Conservation (phyloP, 1,140 invertebrate species). For the Gerris buenoi region DNA sequence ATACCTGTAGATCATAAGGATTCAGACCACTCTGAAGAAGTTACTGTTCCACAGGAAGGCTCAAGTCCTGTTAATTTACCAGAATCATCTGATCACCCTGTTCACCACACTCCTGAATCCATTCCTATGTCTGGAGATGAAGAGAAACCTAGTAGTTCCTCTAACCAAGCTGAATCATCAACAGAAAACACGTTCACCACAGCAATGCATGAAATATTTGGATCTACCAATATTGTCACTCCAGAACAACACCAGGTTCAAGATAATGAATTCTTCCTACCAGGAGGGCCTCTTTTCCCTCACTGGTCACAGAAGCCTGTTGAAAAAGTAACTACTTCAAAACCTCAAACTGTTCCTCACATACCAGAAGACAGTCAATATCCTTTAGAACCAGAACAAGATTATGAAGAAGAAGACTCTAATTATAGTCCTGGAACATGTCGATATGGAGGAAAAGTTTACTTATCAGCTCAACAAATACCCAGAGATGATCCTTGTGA, state of each 20-base stretch:
- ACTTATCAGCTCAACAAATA: constrained; percentile 86
- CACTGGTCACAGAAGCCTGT: constrained; percentile 17
- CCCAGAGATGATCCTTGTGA: constrained; percentile 85
- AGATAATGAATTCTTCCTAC: not conserved
- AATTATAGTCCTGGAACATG: constrained; percentile 67
- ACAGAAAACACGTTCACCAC: not conserved
- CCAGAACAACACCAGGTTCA: not conserved
- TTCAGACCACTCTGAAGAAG: not conserved
- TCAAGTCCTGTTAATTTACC: not conserved
- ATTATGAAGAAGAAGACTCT: constrained; percentile 48
- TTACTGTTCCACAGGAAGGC: not conserved
- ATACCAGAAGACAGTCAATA: constrained; percentile 16
- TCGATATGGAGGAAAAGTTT: constrained; percentile 77
- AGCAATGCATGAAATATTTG: not conserved
- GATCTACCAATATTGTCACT: not conserved
- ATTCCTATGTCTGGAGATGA: too few relatives aligned
- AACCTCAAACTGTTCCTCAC: constrained; percentile 6
- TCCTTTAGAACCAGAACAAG: constrained; percentile 35
- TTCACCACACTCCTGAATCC: constrained; percentile 1
- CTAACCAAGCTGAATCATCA: not conserved
- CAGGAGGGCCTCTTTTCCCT: constrained; percentile 5
- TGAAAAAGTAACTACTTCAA: constrained; percentile 13
- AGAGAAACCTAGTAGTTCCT: too few relatives aligned
- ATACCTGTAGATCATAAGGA: too few relatives aligned
- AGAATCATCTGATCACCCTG: not conserved